phyloP scores from a whole-genome alignment of 1,140 invertebrate species.

The Eurosta solidaginis region DNA sequence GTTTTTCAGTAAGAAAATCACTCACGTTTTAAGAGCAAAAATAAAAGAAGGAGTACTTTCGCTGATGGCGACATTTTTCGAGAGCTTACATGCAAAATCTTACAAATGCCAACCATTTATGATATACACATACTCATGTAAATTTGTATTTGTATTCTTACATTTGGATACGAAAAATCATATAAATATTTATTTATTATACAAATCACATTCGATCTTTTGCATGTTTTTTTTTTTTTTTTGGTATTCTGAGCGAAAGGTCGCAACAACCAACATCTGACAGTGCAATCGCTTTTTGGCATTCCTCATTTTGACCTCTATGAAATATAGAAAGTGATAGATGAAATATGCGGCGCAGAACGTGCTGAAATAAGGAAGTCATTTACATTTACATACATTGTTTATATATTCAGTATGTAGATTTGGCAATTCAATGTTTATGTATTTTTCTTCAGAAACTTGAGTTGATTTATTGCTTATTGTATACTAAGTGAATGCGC shows the following conservation, averaged over 20 bases:
- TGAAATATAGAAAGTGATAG: not conserved
- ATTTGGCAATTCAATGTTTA: not conserved
- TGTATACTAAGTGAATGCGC: constrained; percentile 6
- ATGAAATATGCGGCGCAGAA: not conserved
- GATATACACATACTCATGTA: not conserved
- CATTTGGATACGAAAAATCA: not conserved
- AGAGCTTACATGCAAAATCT: not conserved
- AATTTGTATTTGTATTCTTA: not conserved
- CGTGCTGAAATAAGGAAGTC: constrained; percentile 9
- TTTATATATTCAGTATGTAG: not conserved
- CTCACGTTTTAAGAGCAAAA: not conserved
- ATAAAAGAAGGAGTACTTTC: not conserved
- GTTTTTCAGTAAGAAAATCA: not conserved
- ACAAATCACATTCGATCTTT: constrained; percentile 29
- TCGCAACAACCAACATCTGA: constrained; percentile 10
- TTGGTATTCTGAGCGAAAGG: constrained; percentile 9
- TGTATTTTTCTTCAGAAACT: not conserved
- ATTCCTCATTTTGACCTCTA: constrained; percentile 11
- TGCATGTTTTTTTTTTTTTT: too few species aligned
- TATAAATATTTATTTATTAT: constrained; percentile 18
- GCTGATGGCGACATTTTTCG: not conserved
- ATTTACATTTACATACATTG: not conserved
- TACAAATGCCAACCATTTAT: too few species aligned
- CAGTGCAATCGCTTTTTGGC: not conserved
- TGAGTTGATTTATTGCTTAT: not conserved